phyloP scores from a whole-genome alignment of 2,113 vertebrate genomes.

The Oreochromis aureus region DNA sequence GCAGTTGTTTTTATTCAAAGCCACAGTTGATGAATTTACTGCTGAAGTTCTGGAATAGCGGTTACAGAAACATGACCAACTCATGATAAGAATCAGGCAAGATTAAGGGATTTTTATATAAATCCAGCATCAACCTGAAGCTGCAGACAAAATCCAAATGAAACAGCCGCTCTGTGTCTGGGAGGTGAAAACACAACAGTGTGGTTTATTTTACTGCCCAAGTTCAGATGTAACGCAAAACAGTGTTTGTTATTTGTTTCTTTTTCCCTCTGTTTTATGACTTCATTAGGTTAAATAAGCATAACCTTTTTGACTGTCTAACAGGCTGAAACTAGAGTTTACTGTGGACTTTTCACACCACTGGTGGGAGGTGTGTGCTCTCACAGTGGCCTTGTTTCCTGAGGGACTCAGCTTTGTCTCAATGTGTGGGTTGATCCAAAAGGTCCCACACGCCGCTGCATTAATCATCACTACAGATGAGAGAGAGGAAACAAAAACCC shows the following conservation, averaged over 20 bases:
- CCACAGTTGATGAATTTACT: background rate
- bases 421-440: conserved; percentile 19
- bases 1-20: background rate
- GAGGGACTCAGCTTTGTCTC: conserved; percentile 19
- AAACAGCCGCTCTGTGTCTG: conserved; percentile 15
- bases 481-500: conserved; percentile 60
- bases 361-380: background rate
- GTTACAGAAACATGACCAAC: conserved; percentile 41
- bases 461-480: conserved; percentile 62
- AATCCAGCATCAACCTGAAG: conserved; percentile 47
- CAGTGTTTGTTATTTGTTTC: conserved; percentile 3
- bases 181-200: background rate
- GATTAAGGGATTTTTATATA: conserved; percentile 62
- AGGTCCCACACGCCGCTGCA: conserved; percentile 40
- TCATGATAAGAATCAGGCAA: conserved; percentile 48
- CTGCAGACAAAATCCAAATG: conserved; percentile 36
- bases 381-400: conserved; percentile 23
- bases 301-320: background rate
- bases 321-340: background rate
- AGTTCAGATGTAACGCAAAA: conserved; percentile 13
- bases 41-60: background rate
- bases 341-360: background rate
- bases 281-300: background rate
- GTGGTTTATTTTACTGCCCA: conserved; percentile 34
- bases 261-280: background rate